These are phyloP conservation scores for Mellilla xanthometata DNA, from an alignment of 2,888 invertebrate species.

Conservation along the genomic window DNA sequence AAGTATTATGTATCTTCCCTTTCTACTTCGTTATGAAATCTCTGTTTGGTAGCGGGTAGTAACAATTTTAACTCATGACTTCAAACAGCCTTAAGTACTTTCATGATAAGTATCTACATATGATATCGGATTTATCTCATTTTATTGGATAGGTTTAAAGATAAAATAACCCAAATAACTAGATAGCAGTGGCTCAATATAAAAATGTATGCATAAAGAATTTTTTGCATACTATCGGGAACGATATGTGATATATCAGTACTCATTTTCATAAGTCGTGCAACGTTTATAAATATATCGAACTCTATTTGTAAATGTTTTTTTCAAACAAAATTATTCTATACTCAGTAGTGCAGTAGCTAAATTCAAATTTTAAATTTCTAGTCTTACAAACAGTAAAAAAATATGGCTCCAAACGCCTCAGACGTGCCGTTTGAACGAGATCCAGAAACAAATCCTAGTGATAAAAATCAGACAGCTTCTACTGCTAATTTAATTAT, in stretches of 20 bases:
- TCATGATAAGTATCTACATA: no score
- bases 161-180: no score
- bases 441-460: slow-evolving; percentile 31
- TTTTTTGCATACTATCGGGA: no score
- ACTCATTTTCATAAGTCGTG: slow-evolving; percentile 2
- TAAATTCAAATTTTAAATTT: neutral
- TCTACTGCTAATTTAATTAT: slow-evolving; percentile 16
- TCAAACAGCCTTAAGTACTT: no score
- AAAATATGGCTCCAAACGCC: slow-evolving; percentile 44
- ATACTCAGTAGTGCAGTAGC: neutral
- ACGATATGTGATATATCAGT: slow-evolving; percentile 1
- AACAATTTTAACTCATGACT: no score
- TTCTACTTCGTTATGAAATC: no score
- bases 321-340: neutral
- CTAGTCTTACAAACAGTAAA: neutral
- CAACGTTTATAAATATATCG: slow-evolving; percentile 4
- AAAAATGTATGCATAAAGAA: no score
- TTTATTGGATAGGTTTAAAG: no score
- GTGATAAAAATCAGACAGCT: slow-evolving; percentile 7
- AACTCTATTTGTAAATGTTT: neutral
- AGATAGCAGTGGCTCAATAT: no score
- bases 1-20: no score
- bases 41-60: no score
- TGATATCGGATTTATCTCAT: no score
- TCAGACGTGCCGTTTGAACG: slow-evolving; percentile 29